phyloP scores from a whole-genome alignment of 2,797 vertebrate genomes.

The Darevskia mixta region DNA sequence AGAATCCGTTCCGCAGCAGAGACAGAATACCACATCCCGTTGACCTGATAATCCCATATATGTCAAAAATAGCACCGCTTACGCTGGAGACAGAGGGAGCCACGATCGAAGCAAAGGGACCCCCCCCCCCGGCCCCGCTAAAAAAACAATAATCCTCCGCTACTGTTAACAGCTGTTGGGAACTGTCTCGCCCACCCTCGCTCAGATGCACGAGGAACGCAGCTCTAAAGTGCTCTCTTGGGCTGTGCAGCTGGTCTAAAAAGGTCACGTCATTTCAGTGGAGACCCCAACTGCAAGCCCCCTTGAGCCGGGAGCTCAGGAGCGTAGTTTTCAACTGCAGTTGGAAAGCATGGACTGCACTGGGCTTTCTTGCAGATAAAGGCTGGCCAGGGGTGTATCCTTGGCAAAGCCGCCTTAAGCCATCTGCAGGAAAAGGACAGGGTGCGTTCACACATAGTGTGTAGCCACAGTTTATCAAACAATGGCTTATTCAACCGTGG shows the following conservation, averaged over 20 bases:
- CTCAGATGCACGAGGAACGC: background rate
- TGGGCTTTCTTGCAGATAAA: background rate
- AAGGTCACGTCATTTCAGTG: fast-evolving
- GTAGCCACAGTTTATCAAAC: too few species aligned
- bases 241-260: too few species aligned
- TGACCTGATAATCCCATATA: background rate
- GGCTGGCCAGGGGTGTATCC: background rate
- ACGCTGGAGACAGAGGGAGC: too few species aligned
- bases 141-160: background rate
- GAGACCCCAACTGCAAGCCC: background rate
- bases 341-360: background rate
- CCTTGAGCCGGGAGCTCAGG: too few species aligned
- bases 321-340: background rate
- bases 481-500: too few species aligned
- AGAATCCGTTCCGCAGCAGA: background rate
- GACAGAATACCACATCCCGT: background rate
- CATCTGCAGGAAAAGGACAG: background rate
- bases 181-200: background rate
- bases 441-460: too few species aligned
- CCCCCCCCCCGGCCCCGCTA: too few species aligned
- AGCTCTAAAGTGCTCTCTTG: background rate
- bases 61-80: conserved; percentile 32
- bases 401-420: background rate
- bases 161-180: background rate
- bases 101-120: background rate